Evolutionary conservation across 2,797 vertebrate genomes (phyloP).

Genomic region (Sebastes diaconus): DNA sequence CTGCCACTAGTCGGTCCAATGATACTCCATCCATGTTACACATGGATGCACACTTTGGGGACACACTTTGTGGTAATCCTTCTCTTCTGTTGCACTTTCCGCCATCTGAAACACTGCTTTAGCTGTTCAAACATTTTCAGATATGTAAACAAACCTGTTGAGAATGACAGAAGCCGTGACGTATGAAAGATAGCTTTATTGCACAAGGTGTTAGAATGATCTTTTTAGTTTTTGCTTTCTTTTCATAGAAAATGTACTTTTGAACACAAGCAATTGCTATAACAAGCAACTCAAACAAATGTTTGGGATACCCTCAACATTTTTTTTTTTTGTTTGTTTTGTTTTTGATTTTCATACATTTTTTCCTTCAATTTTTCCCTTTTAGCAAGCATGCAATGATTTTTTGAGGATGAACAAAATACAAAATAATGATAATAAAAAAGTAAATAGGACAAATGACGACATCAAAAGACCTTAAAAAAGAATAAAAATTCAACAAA

Average conservation of each 20-base stretch:
- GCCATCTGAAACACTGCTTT: neutral
- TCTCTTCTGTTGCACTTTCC: neutral
- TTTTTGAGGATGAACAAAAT: slow-evolving; percentile 85
- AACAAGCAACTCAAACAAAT: slow-evolving; percentile 92
- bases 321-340: slow-evolving; percentile 82
- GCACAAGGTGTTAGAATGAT: slow-evolving; percentile 97
- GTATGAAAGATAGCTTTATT: slow-evolving; percentile 99
- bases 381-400: slow-evolving; percentile 96
- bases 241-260: slow-evolving; percentile 95
- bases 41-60: no score
- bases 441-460: slow-evolving; percentile 83
- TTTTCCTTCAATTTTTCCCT: slow-evolving; percentile 82
- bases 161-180: slow-evolving; percentile 77
- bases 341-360: slow-evolving; percentile 81
- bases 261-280: slow-evolving; percentile 99
- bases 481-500: slow-evolving; percentile 83
- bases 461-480: slow-evolving; percentile 81
- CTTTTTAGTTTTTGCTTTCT: slow-evolving; percentile 91
- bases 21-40: neutral
- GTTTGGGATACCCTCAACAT: slow-evolving; percentile 84
- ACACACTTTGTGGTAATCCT: neutral
- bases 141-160: slow-evolving; percentile 29
- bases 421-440: slow-evolving; percentile 86
- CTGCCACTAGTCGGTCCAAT: neutral
- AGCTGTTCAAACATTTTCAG: neutral